Evolutionary conservation across 2,797 vertebrate genomes (phyloP).

Genomic region (Typhlichthys eigenmanni): DNA sequence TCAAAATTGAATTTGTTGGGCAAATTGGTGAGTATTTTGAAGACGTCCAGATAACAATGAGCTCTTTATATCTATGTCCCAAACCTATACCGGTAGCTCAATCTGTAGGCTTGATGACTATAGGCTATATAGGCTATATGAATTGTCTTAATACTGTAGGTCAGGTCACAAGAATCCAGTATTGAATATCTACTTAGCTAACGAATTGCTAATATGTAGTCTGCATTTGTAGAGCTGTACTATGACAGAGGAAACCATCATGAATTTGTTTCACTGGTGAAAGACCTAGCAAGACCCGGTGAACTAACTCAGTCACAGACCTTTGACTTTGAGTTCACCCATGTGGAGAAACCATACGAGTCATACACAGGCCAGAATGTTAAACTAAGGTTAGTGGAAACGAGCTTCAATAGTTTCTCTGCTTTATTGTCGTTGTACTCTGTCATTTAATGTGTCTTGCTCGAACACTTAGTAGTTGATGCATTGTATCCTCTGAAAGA

Average conservation of each 20-base stretch:
- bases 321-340: constrained; percentile 98
- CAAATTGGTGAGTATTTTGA: constrained; percentile 86
- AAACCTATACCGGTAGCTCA: not conserved
- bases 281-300: constrained; percentile 93
- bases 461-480: constrained; percentile 12
- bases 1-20: constrained; percentile 97
- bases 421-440: constrained; percentile 4
- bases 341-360: constrained; percentile 97
- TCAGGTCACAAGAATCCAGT: not conserved
- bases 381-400: constrained; percentile 86
- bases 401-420: not conserved
- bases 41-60: no score
- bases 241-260: constrained; percentile 98
- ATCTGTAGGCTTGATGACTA: no score
- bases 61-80: not conserved
- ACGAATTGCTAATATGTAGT: not conserved
- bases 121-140: no score
- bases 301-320: constrained; percentile 95
- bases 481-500: not conserved
- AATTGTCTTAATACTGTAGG: no score
- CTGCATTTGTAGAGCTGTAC: constrained; percentile 84
- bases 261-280: constrained; percentile 97
- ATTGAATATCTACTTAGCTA: not conserved
- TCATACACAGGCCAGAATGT: constrained; percentile 99
- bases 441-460: constrained; percentile 3